A percentile compares a stretch with the other conserved stretches of the same genome.
These are phyloP conservation scores for Tromatobia lineatoria DNA, from an alignment of 2,888 invertebrate species.

Conservation along the genomic window DNA sequence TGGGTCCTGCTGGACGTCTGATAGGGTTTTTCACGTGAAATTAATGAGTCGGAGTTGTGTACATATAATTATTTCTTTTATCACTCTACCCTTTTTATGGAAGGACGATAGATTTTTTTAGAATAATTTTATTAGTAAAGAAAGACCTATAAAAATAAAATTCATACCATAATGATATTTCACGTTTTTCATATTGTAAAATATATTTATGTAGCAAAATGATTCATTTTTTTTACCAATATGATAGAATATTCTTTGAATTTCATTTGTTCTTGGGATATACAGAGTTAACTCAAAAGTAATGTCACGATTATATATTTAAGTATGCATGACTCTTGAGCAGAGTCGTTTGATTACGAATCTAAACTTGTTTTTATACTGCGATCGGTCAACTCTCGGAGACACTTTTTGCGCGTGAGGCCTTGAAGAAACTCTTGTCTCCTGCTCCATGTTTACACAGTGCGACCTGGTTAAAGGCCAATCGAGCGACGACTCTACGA, in stretches of 20 bases:
- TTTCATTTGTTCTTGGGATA: background rate
- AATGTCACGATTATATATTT: background rate
- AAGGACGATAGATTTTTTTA: too few relatives aligned
- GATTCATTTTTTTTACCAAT: too few relatives aligned
- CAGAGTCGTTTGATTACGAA: background rate
- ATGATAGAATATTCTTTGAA: too few relatives aligned
- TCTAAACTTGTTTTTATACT: background rate
- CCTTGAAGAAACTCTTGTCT: conserved; percentile 13
- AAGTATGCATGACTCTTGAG: background rate
- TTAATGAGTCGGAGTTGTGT: background rate
- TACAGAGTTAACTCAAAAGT: background rate
- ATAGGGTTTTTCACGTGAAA: conserved; percentile 2
- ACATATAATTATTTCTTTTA: too few relatives aligned
- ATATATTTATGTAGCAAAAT: too few relatives aligned
- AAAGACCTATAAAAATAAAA: too few relatives aligned
- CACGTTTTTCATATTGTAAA: too few relatives aligned
- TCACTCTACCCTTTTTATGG: too few relatives aligned
- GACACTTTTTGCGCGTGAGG: background rate
- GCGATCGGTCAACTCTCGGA: conserved; percentile 1
- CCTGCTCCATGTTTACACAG: background rate
- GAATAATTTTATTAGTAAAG: too few relatives aligned
- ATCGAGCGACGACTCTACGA: background rate
- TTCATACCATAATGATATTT: too few relatives aligned
- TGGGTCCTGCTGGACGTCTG: background rate
- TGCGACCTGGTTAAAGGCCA: background rate